Base-by-base conservation (phyloP, 2,797 vertebrate genomes). In the Vultur gryphus region DNA sequence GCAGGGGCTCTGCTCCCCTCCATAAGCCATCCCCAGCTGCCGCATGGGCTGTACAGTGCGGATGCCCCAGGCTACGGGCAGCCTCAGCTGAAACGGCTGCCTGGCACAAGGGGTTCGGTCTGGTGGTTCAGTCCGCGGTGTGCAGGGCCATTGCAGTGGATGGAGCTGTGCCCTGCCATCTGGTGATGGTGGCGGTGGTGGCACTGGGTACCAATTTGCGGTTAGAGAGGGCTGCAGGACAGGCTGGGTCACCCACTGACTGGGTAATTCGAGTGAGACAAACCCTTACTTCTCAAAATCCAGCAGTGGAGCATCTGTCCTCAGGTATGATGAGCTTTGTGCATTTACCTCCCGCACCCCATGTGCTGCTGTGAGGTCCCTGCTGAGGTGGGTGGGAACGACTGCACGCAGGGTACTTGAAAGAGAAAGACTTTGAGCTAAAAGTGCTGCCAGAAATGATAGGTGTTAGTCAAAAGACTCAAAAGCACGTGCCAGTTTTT, bases 111-210 rank as follows among this genome's bases (percentile, higher is more conserved):
- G 19, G 9, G 3, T 31, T 57, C 67, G 81, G 24, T 62, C 72
- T 8, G 0, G 0, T 18, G n/a, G 14, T 35, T 59, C 70, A 29
- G 46, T 28, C 33, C 55, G 64, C 1, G 11, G 10, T 0, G 0
- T 26, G 41, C 1, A 5, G 43, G 28, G 39, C 58, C 44, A 17
- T 11, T 2, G 0, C 48, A 26, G 55, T 2, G 11, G 55, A 16
- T 41, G 49, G 33, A 77, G 55, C 1, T 26, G 70, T 23, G 44
- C 25, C 33, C 61, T 93, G 54, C 41, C 31, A 7, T 18, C 15
- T 1, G 0, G 24, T 39, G 57, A 21, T 4, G 48, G 31, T 43
- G 41, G n/a, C 2, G 2, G 39, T 65, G 78, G 23, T 54, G 71
- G 39, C 65, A 21, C 23, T 71, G 71, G 51, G 24, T 49, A 15